Evolutionary conservation across 2,113 vertebrate species (phyloP).

Genomic region (Psilopogon haemacephalus): DNA sequence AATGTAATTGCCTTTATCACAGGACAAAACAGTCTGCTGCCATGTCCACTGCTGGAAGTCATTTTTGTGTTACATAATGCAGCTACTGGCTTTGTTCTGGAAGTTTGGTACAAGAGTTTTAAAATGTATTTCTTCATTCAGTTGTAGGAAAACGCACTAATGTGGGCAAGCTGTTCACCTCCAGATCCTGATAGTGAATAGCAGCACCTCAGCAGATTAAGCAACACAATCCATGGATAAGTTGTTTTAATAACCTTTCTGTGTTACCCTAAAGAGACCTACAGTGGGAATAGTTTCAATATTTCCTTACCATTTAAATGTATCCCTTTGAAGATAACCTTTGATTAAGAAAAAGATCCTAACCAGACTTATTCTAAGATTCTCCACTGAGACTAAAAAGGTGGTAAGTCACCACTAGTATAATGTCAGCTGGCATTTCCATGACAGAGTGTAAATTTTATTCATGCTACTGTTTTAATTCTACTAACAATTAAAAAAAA

Average conservation of each 20-base stretch:
- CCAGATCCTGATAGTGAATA: conserved; percentile 17
- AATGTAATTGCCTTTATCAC: conserved; percentile 10
- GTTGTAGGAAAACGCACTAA: conserved; percentile 6
- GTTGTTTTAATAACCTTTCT: not conserved
- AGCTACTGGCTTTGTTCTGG: not conserved
- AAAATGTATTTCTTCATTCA: not conserved
- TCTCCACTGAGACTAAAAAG: too few species aligned
- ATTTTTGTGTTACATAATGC: not conserved
- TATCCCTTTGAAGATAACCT: not conserved
- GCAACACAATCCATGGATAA: not conserved
- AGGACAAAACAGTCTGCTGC: not conserved
- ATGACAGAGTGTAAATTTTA: too few species aligned
- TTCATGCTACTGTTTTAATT: too few species aligned
- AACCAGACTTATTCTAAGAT: too few species aligned
- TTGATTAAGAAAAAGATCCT: not conserved
- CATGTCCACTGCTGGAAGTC: conserved; percentile 2
- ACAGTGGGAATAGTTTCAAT: conserved; percentile 1
- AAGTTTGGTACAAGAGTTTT: not conserved
- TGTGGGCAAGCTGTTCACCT: not conserved
- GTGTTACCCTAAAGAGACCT: not conserved
- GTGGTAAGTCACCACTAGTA: too few species aligned
- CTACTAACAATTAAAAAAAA: too few species aligned
- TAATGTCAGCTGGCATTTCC: too few species aligned
- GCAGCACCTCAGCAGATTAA: not conserved
- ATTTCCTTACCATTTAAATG: conserved; percentile 12